phyloP scores from a whole-genome alignment of 2,113 vertebrate genomes.

The Opisthocomus hoazin region DNA sequence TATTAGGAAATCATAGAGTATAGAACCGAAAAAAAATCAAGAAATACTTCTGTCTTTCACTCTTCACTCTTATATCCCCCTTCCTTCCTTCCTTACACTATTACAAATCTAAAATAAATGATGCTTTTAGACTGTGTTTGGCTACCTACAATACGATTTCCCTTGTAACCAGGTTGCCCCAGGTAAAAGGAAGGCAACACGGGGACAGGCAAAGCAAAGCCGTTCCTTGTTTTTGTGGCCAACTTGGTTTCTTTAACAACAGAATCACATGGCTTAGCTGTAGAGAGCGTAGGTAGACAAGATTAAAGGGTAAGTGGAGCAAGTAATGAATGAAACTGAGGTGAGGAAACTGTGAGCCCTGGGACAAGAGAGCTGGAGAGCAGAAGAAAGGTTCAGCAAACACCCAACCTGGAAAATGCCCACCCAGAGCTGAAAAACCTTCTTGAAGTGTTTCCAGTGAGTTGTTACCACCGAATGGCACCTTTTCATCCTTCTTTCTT shows the following conservation, averaged over 20 bases:
- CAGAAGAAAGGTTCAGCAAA: not conserved
- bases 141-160: not conserved
- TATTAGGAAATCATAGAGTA: not conserved
- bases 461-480: not conserved
- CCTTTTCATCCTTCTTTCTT: not conserved
- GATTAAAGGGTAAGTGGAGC: not conserved
- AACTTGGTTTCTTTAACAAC: not conserved
- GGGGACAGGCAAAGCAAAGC: not conserved
- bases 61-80: not conserved
- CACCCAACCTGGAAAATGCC: not conserved
- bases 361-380: not conserved
- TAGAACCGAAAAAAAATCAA: not conserved
- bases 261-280: not conserved
- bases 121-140: not conserved
- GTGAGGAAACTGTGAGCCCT: not conserved
- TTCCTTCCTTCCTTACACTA: not conserved
- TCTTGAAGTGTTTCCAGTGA: not conserved
- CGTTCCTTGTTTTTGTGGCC: not conserved
- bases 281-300: not conserved
- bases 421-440: not conserved
- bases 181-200: not conserved
- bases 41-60: not conserved
- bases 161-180: not conserved
- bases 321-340: not conserved
- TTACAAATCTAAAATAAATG: not conserved